Conservation (phyloP, 2,113 vertebrate species). For the Brachionichthys hirsutus region DNA sequence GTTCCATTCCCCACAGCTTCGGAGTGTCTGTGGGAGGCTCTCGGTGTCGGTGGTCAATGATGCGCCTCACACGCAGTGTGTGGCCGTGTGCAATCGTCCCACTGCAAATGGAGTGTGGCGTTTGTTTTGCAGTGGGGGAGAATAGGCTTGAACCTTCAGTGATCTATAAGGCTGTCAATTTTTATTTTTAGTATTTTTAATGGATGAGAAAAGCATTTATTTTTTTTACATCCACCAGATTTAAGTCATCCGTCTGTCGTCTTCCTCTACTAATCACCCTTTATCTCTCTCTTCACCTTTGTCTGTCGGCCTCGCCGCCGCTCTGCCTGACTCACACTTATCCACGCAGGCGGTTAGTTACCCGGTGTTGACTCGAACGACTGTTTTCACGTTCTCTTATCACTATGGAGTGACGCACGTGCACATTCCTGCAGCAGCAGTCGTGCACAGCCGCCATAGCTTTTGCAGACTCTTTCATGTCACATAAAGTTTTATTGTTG, state of each 20-base stretch:
- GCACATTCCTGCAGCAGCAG: conserved; percentile 48
- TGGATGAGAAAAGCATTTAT: too few species aligned
- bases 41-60: too few species aligned
- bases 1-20: conserved; percentile 12
- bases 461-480: conserved; percentile 7
- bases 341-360: conserved; percentile 19
- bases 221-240: too few species aligned
- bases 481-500: conserved; percentile 28
- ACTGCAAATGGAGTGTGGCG: background rate
- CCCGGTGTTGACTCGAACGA: conserved; percentile 30
- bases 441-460: conserved; percentile 6
- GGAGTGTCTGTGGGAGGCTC: background rate
- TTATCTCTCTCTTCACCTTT: background rate
- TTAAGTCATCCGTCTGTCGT: too few species aligned
- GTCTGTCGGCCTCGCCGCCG: conserved; percentile 17
- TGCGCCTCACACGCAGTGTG: background rate
- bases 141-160: too few species aligned
- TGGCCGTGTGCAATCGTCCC: background rate
- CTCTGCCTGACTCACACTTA: conserved; percentile 36
- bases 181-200: too few species aligned
- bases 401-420: conserved; percentile 24
- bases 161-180: too few species aligned
- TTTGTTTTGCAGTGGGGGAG: background rate
- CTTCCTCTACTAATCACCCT: too few species aligned
- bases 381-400: conserved; percentile 52